These are phyloP conservation scores for Dolichallabes microphthalmus DNA, from an alignment of 2,113 vertebrate genomes.

Conservation along the genomic window DNA sequence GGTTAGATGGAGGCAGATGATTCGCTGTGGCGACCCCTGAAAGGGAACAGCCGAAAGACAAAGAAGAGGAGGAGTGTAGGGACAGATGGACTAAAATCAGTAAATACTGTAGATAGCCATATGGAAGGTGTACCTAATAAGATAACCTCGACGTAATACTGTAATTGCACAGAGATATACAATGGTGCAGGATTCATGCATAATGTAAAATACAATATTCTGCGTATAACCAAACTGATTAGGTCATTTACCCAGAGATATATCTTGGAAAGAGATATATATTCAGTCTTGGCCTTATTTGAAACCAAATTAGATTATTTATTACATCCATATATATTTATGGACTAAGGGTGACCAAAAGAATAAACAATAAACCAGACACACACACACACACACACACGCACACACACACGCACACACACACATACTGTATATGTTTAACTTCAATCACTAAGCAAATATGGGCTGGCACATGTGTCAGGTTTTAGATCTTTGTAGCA, in stretches of 20 bases:
- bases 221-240: background rate
- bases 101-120: background rate
- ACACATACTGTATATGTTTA: background rate
- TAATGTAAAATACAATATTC: constrained; percentile 1
- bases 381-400: background rate
- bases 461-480: background rate
- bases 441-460: constrained; percentile 22
- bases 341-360: constrained; percentile 3
- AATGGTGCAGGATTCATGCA: background rate
- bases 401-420: background rate
- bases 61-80: too few relatives aligned
- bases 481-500: background rate
- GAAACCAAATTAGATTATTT: constrained; percentile 37
- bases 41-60: too few relatives aligned
- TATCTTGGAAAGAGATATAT: background rate
- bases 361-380: background rate
- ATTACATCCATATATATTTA: constrained; percentile 40
- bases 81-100: background rate
- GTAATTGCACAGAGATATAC: background rate
- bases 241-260: background rate
- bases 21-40: too few relatives aligned
- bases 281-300: constrained; percentile 40
- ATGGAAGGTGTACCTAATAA: background rate
- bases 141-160: background rate
- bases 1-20: too few relatives aligned